These are phyloP conservation scores for Strix uralensis DNA, from an alignment of 2,113 vertebrate species.

Conservation along the genomic window DNA sequence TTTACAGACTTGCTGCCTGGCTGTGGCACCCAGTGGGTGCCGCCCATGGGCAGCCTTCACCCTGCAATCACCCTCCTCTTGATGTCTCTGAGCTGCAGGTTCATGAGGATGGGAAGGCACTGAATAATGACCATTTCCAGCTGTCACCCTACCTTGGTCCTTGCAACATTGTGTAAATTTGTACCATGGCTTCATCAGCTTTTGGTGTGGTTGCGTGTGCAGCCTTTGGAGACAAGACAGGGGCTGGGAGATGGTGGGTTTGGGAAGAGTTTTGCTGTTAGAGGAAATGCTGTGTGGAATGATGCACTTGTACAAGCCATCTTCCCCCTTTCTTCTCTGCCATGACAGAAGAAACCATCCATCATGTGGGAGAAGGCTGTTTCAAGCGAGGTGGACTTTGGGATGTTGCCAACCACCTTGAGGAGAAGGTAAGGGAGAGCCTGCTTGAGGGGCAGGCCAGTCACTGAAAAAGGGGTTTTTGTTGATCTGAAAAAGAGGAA, in stretches of 20 bases:
- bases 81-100: background rate
- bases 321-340: background rate
- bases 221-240: background rate
- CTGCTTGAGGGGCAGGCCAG: background rate
- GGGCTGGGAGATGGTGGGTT: background rate
- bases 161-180: background rate
- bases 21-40: background rate
- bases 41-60: background rate
- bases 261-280: background rate
- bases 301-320: background rate
- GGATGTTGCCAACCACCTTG: background rate
- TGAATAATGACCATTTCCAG: background rate
- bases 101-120: background rate
- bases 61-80: background rate
- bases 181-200: background rate
- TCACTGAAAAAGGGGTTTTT: background rate
- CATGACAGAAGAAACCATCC: background rate
- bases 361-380: background rate
- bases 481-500: background rate
- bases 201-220: fast-evolving
- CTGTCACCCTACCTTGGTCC: background rate
- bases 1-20: background rate
- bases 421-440: background rate
- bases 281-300: background rate
- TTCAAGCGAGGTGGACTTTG: background rate